Conservation (phyloP, 1,140 invertebrate genomes). For the Popillia japonica region DNA sequence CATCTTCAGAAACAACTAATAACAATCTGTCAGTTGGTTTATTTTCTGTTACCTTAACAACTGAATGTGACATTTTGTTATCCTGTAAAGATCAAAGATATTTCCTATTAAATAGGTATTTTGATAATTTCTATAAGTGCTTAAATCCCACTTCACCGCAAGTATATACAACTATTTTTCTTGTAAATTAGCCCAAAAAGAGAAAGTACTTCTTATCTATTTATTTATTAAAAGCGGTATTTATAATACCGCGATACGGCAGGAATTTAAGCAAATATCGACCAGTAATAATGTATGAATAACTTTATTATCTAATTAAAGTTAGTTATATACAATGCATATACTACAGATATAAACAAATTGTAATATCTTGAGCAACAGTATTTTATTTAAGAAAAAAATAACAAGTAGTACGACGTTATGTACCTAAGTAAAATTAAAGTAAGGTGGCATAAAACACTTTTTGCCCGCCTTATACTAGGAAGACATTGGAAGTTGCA, state of each 20-base stretch:
- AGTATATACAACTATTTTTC: background rate
- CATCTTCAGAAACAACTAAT: slow-evolving; percentile 57
- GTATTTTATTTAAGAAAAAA: slow-evolving; percentile 15
- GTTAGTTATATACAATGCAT: slow-evolving; percentile 3
- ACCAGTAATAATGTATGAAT: slow-evolving; percentile 5
- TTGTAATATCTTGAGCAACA: slow-evolving; percentile 25
- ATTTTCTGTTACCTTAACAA: slow-evolving; percentile 57
- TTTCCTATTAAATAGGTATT: slow-evolving; percentile 33
- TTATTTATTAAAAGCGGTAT: slow-evolving; percentile 1
- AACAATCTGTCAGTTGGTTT: slow-evolving; percentile 54
- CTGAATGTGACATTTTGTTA: slow-evolving; percentile 55
- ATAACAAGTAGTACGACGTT: background rate
- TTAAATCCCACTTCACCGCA: slow-evolving; percentile 22
- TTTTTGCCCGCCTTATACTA: slow-evolving; percentile 19
- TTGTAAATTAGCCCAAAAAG: too few species aligned
- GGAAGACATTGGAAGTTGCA: slow-evolving; percentile 15
- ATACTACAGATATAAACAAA: slow-evolving; percentile 23
- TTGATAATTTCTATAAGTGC: slow-evolving; percentile 9
- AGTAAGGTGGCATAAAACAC: slow-evolving; percentile 22
- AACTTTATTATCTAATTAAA: slow-evolving; percentile 23
- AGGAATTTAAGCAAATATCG: slow-evolving; percentile 33
- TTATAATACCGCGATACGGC: background rate
- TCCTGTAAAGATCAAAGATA: slow-evolving; percentile 38
- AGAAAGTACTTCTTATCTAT: background rate
- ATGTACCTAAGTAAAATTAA: slow-evolving; percentile 27